These are phyloP conservation scores for Desmophyllum pertusum DNA, from an alignment of 92 coral and sea anemone species.

Conservation along the genomic window DNA sequence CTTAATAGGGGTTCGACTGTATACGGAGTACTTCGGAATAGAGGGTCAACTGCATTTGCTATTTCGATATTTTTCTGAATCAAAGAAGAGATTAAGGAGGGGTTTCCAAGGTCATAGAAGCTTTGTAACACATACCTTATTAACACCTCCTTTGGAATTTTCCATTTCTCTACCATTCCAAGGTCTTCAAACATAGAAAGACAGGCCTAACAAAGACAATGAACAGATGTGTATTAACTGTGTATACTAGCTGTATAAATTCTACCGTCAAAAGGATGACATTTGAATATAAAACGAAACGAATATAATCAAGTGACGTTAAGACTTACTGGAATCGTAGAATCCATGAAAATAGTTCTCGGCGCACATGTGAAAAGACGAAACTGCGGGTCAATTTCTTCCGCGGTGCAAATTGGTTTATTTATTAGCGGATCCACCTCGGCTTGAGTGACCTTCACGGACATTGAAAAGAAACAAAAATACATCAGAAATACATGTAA, in stretches of 20 bases:
- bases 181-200: conserved; percentile 93
- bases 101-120: not conserved
- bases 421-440: conserved; percentile 72
- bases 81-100: too few relatives aligned
- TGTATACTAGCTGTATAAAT: too few relatives aligned
- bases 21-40: too few relatives aligned
- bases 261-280: too few relatives aligned
- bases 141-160: conserved; percentile 85
- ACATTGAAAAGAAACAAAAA: not conserved
- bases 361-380: conserved; percentile 74
- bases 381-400: conserved; percentile 67
- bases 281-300: not conserved
- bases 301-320: not conserved
- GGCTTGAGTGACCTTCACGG: conserved; percentile 73
- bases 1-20: too few relatives aligned
- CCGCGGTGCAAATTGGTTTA: conserved; percentile 56
- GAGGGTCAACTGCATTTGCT: too few relatives aligned
- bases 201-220: conserved; percentile 75
- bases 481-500: not conserved
- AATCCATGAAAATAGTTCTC: conserved; percentile 62
- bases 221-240: too few relatives aligned
- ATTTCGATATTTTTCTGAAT: too few relatives aligned
- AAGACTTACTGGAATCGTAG: conserved; percentile 65
- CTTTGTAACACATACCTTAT: conserved; percentile 60
- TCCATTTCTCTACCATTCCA: conserved; percentile 91